Evolutionary conservation across 1,140 invertebrate species (phyloP), one percentile per base, ranked within the genome.

Genomic region (Dinoponera quadriceps): DNA sequence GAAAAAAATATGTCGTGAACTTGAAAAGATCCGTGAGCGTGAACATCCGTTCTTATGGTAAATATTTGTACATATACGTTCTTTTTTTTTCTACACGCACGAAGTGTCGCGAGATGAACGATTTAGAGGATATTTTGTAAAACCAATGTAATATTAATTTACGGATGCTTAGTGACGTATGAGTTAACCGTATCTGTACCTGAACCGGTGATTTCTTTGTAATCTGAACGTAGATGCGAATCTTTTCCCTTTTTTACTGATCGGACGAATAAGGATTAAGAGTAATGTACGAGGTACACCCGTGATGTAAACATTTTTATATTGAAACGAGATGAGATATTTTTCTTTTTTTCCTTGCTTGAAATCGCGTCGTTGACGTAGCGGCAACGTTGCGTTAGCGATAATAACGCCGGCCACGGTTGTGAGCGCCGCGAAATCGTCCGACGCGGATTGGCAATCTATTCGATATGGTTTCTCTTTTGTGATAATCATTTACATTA

Each of bases 41-140:
- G 33, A 83, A 25, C 71, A 44, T 71, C 18, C 59, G 57, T 69
- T 78, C 75, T 69, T 69, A 51, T 18, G 38, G 51, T 77, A 77
- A n/a, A 77, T 80, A 80, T 80, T 80, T 82, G 77, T 82, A 54
- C 63, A 82, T 29, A 78, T 82, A 75, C 48, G 60, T 77, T 54
- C 65, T 48, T 27, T 80, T 54, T 75, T 48, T 27, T 80, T 80
- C 75, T 80, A 78, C 74, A 44, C 9, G 11, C 38, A 44, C 38
- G 11, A 0, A 55, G 22, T 68, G 27, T 38, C 51, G 51, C 69
- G 51, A 71, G 63, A 71, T 69, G 69, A 69, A 78, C 65, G 22
- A 80, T 80, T 80, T 80, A 80, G 54, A n/a, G 29, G 14, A 66
- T 77, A 77, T 54, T 38, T 65, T 77, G 65, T 65, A 65, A n/a